Evolutionary conservation across 2,888 invertebrate species (phyloP), one percentile per base, ranked within the genome.

Genomic region (Silvanus unidentatus): DNA sequence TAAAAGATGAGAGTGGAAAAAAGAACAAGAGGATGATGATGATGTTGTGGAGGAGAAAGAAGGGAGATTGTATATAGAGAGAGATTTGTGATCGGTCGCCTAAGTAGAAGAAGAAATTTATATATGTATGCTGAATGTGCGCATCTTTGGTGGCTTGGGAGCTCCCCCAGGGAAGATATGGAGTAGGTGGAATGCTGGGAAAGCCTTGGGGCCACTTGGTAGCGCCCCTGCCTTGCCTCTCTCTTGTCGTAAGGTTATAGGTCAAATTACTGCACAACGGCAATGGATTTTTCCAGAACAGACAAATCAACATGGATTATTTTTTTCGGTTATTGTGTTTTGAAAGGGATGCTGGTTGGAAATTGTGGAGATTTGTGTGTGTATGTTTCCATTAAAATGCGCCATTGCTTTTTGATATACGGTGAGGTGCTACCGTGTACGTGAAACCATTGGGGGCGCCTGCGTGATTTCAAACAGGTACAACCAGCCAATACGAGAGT

Each of bases 141-240:
- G 44, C 50, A 42, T 44, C 47, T 44, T 47, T 47, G 37, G 37
- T 37, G 37, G 37, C 59, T 59, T 59, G 59, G 55, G 59, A 59
- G 57, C 57, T 58, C 58, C 59, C 59, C 53, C 52, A 52, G 57
- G 57, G 54, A 48, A 57, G 52, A 49, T 41, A 42, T 45, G 39
- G 55, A 55, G 58, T 59, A 60, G 60, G 59, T 59, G 61, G 63
- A 63, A 60, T 60, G 59, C 58, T 60, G 61, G 63, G 60, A 62
- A 58, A 60, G 57, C 59, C 59, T 59, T 55, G 49, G 55, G 62
- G 60, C 56, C 53, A 54, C 57, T 37, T 37, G 56, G 63, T 62
- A 63, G 63, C 62, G 56, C 48, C 54, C 54, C 51, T 48, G 53
- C 56, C 58, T 54, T 53, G 54, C 57, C 58, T 53, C 49, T 43